Evolutionary conservation across 2,797 vertebrate genomes (phyloP).

Genomic region (Pitangus sulphuratus): DNA sequence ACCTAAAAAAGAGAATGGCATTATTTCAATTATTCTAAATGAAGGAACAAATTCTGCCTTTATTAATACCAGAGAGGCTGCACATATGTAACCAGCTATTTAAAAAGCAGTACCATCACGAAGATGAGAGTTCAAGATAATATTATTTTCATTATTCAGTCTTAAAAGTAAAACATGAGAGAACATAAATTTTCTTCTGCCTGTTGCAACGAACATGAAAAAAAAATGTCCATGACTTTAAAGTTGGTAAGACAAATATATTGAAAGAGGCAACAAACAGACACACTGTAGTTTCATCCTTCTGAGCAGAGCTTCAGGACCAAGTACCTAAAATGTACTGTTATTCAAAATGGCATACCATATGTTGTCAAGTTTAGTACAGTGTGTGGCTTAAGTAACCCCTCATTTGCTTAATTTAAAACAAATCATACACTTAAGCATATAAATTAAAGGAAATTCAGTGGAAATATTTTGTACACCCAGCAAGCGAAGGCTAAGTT

Average conservation of each 20-base stretch:
- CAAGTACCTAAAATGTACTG: not conserved
- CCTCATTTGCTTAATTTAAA: not conserved
- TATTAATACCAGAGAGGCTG: not conserved
- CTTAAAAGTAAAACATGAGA: not conserved
- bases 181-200: not conserved
- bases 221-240: not conserved
- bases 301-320: not conserved
- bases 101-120: not conserved
- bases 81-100: not conserved
- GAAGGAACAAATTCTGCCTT: constrained; percentile 14
- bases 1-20: not conserved
- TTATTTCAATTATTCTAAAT: not conserved
- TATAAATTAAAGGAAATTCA: not conserved
- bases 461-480: not conserved
- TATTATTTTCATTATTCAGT: not conserved
- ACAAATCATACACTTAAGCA: not conserved
- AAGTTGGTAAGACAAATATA: not conserved
- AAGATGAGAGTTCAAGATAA: not conserved
- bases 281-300: not conserved
- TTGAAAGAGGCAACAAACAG: not conserved
- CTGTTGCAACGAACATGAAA: not conserved
- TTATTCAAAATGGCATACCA: not conserved
- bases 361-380: not conserved
- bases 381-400: not conserved
- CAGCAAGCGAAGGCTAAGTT: not conserved